Evolutionary conservation across 2,888 invertebrate species (phyloP), one percentile per base, ranked within the genome.

Genomic region (Caenorhabditis sp.): DNA sequence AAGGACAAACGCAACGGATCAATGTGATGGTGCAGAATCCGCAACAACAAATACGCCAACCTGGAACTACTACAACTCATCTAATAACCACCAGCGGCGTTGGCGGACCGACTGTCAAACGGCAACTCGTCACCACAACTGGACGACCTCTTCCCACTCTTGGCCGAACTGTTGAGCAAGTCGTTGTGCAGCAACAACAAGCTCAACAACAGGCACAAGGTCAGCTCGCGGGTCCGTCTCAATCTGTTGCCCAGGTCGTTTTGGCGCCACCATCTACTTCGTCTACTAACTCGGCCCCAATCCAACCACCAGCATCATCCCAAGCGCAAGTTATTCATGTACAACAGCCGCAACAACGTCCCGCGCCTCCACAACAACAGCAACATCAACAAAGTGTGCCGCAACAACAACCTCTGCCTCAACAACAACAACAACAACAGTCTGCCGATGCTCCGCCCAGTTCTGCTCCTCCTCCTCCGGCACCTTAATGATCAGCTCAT

Each of bases 221-320:
- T 10, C 50, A 10, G 7, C 50, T n/a, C 17, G 4, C 36, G 10
- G 10, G 7, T 36, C 10, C 36, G 25, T 5, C 59, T 63, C 58
- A 63, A 25, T 8, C 67, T 50, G 53, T 52, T 63, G 14, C 57
- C 26, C 71, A 71, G 14, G 71, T 71, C 4, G 71, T 71, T 14
- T 62, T 71, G 0, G 71, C 71, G 1, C 71, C 71, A n/a, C 71
- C 67, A 8, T 60, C 53, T 5, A 26, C 26, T 12, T 12, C 43
- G 5, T 43, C 43, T 43, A 43, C 43, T 43, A 43, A 43, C 17
- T 36, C 36, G n/a, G n/a, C n/a, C n/a, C n/a, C n/a, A n/a, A n/a
- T n/a, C n/a, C n/a, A n/a, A n/a, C 64, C 25, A 64, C 64, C 4
- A 31, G 5, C 31, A 31, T 10, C 31, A 4, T 7, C 31, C 10